Evolutionary conservation across 1,140 invertebrate species (phyloP).

Genomic region (Streblospio benedicti): DNA sequence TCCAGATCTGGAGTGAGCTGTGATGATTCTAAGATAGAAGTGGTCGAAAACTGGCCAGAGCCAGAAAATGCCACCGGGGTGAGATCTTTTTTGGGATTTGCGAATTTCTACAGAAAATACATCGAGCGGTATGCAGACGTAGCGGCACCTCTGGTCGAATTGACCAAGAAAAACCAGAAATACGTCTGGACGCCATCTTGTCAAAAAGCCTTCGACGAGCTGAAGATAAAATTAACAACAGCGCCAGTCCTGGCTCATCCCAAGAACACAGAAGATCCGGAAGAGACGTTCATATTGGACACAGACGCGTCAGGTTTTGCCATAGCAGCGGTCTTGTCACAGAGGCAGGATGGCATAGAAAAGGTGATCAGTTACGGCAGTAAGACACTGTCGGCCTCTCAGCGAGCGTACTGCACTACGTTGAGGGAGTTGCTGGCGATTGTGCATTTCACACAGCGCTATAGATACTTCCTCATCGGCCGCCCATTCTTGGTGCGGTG

Average conservation of each 20-base stretch:
- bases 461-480: slow-evolving; percentile 26
- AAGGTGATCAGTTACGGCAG: slow-evolving; percentile 26
- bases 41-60: neutral
- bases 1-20: slow-evolving; percentile 7
- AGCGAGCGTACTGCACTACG: slow-evolving; percentile 25
- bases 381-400: slow-evolving; percentile 12
- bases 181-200: too few relatives aligned
- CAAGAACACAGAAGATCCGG: too few relatives aligned
- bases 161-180: too few relatives aligned
- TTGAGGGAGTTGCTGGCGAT: slow-evolving; percentile 26
- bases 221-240: slow-evolving; percentile 13
- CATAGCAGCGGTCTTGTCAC: too few relatives aligned
- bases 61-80: too few relatives aligned
- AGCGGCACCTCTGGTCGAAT: too few relatives aligned
- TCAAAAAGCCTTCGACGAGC: too few relatives aligned
- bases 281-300: too few relatives aligned
- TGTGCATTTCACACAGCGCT: slow-evolving; percentile 23
- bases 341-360: slow-evolving; percentile 23
- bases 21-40: slow-evolving; percentile 13
- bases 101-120: too few relatives aligned
- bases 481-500: slow-evolving; percentile 20
- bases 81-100: too few relatives aligned
- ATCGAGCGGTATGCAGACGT: too few relatives aligned
- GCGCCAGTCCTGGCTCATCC: slow-evolving; percentile 25
- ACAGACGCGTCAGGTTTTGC: too few relatives aligned